Percentiles rank a stretch among this genome's conserved stretches.
phyloP scores from a whole-genome alignment of 2,888 invertebrate genomes.

The Polymixis lichenea region DNA sequence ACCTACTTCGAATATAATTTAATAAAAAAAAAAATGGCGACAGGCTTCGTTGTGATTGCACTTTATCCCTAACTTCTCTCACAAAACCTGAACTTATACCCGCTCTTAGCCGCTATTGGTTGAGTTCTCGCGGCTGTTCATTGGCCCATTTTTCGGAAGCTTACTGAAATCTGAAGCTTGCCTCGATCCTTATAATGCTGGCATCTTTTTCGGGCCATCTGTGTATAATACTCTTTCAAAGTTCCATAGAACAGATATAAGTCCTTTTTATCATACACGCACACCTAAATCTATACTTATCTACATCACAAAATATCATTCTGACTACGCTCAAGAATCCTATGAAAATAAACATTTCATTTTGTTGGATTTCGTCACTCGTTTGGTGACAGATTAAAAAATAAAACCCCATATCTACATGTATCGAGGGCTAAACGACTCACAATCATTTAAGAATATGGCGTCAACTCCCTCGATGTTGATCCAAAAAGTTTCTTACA shows the following conservation, averaged over 20 bases:
- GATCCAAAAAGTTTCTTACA: constrained; percentile 5
- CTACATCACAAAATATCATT: constrained; percentile 85
- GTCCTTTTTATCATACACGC: constrained; percentile 53
- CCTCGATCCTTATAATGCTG: not conserved
- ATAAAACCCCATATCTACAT: not conserved
- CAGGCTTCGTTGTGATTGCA: constrained; percentile 67
- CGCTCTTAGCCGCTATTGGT: constrained; percentile 26
- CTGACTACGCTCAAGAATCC: constrained; percentile 79
- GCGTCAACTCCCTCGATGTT: constrained; percentile 53
- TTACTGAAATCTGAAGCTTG: not conserved
- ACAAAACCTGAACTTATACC: constrained; percentile 51
- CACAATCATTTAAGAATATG: constrained; percentile 43
- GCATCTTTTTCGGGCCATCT: not conserved
- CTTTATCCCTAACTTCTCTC: constrained; percentile 64
- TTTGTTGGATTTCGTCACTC: constrained; percentile 56
- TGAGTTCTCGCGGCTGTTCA: constrained; percentile 4
- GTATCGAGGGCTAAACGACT: constrained; percentile 57
- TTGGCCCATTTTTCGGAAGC: not conserved
- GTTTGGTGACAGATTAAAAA: constrained; percentile 58
- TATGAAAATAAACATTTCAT: constrained; percentile 71
- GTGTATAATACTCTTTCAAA: not conserved
- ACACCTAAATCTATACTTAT: constrained; percentile 70
- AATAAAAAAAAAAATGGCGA: constrained; percentile 42
- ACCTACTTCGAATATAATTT: constrained; percentile 35
- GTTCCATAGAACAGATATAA: constrained; percentile 39